Base-by-base conservation (phyloP, 2,888 invertebrate genomes). In the Xiphydria camelus region DNA sequence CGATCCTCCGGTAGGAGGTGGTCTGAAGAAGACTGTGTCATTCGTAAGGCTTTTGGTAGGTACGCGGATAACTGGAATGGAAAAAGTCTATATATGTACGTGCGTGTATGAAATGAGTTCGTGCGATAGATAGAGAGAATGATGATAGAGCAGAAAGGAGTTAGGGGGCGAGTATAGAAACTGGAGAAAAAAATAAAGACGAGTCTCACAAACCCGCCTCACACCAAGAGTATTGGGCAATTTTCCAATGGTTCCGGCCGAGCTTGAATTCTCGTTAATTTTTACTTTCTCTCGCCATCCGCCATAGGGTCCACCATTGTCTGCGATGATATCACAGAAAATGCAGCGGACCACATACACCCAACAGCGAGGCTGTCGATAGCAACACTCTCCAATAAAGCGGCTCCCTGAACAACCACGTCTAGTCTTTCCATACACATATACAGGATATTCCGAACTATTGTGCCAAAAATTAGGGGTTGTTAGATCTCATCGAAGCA, bases 201-300 rank as follows among this genome's bases (percentile, higher is more conserved):
- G 62, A 64, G 61, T 65, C 62, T 64, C 59, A n/a, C n/a, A 61
- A 67, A 68, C 61, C 57, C 31, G 50, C 40, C 22, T 39, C 29
- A 23, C 44, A 32, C 44, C 22, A 36, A 32, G 35, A 55, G 41
- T 44, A 62, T 59, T 58, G 61, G 63, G 64, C 66, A 69, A 71
- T 71, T 71, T 71, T 70, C 70, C 70, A 71, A 71, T 71, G 66
- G 70, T 70, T 69, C 65, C 66, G 70, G 58, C 69, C 68, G 66
- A 69, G 71, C 71, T 71, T 71, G 70, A 71, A 70, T 71, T 71
- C 70, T 71, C 71, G 70, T 71, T 71, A 71, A 71, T 71, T 71
- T 71, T 69, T 69, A 70, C 70, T 70, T 70, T 70, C 68, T 69
- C 70, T 68, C 68, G 60, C 66, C 64, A 59, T 69, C 67, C 68